These are phyloP conservation scores for Macroglossus sobrinus DNA, from an alignment of 2,113 vertebrate species.

Conservation along the genomic window DNA sequence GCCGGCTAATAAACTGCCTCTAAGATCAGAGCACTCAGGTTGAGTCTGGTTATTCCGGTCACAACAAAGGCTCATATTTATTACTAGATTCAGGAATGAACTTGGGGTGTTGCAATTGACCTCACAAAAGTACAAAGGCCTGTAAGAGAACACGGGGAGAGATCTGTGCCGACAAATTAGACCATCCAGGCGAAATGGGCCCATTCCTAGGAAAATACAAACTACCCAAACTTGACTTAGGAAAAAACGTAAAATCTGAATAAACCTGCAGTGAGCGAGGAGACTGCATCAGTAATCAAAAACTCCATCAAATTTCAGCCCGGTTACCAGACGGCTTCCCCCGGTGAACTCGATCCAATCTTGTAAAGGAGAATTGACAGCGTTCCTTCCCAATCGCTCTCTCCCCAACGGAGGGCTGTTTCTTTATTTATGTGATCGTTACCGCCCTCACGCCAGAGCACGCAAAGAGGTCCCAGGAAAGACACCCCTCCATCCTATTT, in stretches of 20 bases:
- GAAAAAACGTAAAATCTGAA: background rate
- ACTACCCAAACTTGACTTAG: accelerated
- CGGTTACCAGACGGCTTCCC: accelerated
- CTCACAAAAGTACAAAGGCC: background rate
- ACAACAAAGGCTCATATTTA: accelerated
- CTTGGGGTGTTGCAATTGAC: background rate
- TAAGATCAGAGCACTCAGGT: too few species aligned
- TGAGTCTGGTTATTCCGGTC: too few species aligned
- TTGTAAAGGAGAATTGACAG: background rate
- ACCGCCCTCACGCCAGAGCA: too few species aligned
- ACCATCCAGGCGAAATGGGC: accelerated
- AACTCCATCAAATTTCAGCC: background rate
- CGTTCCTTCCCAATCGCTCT: too few species aligned
- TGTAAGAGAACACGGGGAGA: too few species aligned
- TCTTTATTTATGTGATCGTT: background rate
- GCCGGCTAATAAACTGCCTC: too few species aligned
- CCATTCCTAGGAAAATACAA: accelerated
- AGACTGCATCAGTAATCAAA: accelerated
- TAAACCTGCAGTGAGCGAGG: accelerated
- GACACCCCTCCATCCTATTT: background rate
- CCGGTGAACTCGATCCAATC: background rate
- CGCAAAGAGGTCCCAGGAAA: too few species aligned
- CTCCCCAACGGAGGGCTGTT: accelerated
- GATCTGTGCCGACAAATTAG: accelerated
- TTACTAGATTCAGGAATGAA: background rate